Conservation (phyloP, 2,888 invertebrate species). For the Agrochola lota region DNA sequence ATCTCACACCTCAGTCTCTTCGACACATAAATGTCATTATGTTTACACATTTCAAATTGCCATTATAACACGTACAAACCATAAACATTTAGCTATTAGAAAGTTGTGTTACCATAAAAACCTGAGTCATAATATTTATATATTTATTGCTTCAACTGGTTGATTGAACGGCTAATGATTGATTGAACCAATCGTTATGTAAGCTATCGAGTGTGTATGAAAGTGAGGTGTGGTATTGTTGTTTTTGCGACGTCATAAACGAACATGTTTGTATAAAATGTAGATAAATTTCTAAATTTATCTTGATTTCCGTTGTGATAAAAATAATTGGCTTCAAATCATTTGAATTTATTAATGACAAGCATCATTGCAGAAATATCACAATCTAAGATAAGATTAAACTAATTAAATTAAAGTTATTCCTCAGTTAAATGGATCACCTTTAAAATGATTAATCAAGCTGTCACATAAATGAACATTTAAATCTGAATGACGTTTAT, state of each 20-base stretch:
- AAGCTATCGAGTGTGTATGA: conserved; percentile 42
- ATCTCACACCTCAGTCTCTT: neutral
- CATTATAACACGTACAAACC: conserved; percentile 20
- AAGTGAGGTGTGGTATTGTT: conserved; percentile 45
- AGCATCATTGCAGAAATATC: neutral
- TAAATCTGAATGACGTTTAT: conserved; percentile 14
- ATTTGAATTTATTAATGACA: neutral
- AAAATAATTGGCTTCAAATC: neutral
- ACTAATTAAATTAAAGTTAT: neutral
- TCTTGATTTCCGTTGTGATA: neutral
- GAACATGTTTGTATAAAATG: neutral
- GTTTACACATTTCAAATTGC: conserved; percentile 14
- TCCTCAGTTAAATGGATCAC: conserved; percentile 5
- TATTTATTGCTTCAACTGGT: conserved; percentile 52
- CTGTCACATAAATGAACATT: neutral
- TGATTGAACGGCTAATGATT: conserved; percentile 59
- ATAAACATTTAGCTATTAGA: conserved; percentile 58
- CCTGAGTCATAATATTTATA: conserved; percentile 57
- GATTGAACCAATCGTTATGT: conserved; percentile 52
- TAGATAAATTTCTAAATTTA: neutral
- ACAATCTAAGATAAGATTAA: neutral
- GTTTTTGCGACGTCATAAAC: conserved; percentile 31
- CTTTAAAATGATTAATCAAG: neutral
- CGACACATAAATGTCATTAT: neutral
- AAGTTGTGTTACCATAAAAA: conserved; percentile 58